Conservation (phyloP, 2,797 vertebrate species). For the Pseudomugil tenellus region DNA sequence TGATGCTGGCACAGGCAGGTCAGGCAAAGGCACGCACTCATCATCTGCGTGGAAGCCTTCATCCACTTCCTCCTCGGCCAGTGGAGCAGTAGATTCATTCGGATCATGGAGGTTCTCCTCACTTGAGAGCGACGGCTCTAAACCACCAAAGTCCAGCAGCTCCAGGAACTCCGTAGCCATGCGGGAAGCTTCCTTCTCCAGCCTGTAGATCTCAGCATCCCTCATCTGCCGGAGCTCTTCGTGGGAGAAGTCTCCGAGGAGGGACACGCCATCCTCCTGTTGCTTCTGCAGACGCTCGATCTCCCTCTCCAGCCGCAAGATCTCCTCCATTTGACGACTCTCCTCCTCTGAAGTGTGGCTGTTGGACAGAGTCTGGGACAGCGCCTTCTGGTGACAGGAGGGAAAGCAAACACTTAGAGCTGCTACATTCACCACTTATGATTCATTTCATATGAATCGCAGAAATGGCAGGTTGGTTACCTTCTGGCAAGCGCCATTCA, state of each 20-base stretch:
- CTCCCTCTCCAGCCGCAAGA: slow-evolving; percentile 90
- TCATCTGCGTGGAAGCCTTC: slow-evolving; percentile 89
- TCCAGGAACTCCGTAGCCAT: slow-evolving; percentile 92
- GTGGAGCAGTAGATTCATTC: slow-evolving; percentile 82
- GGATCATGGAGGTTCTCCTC: slow-evolving; percentile 88
- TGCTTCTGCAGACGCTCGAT: slow-evolving; percentile 91
- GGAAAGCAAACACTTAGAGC: not conserved
- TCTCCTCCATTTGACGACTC: slow-evolving; percentile 93
- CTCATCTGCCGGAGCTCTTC: slow-evolving; percentile 86
- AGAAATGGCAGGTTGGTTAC: slow-evolving; percentile 50
- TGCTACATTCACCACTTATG: not conserved
- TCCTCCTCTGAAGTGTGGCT: slow-evolving; percentile 86
- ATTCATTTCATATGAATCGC: not conserved
- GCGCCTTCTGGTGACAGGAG: slow-evolving; percentile 71
- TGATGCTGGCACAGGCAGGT: slow-evolving; percentile 66
- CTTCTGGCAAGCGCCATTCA: slow-evolving; percentile 73
- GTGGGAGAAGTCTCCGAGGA: slow-evolving; percentile 78
- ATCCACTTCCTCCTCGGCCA: slow-evolving; percentile 88
- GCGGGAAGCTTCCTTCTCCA: slow-evolving; percentile 91
- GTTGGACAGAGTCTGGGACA: slow-evolving; percentile 65
- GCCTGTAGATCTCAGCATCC: slow-evolving; percentile 89
- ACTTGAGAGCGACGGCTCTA: slow-evolving; percentile 86
- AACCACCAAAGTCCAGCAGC: slow-evolving; percentile 88
- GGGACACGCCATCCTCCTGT: slow-evolving; percentile 87
- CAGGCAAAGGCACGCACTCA: slow-evolving; percentile 77